A percentile compares a stretch with the other conserved stretches of the same genome.
phyloP scores from a whole-genome alignment of 2,888 invertebrate genomes.

The Eupithecia dodoneata region DNA sequence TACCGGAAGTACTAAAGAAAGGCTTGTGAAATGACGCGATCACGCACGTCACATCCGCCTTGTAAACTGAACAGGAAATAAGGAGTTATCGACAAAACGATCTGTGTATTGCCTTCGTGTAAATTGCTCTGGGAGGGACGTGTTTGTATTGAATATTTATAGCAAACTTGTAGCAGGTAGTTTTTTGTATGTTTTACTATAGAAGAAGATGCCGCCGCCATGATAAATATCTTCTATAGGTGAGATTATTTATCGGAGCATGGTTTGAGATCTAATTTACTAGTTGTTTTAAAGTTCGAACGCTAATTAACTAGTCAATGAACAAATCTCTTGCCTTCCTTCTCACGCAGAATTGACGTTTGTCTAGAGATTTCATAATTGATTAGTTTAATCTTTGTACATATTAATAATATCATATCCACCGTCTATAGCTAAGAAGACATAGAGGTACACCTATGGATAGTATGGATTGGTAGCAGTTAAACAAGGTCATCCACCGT shows the following conservation, averaged over 20 bases:
- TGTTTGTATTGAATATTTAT: constrained; percentile 7
- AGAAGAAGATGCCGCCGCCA: neutral
- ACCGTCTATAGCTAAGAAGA: too few species aligned
- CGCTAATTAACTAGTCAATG: neutral
- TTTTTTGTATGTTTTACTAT: neutral
- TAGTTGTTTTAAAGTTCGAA: neutral
- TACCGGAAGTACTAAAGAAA: constrained; percentile 28
- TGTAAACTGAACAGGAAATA: constrained; percentile 50
- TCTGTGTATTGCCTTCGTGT: constrained; percentile 41
- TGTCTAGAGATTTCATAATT: too few species aligned
- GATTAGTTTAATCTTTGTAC: too few species aligned
- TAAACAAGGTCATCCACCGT: neutral
- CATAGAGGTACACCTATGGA: neutral
- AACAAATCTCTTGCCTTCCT: neutral
- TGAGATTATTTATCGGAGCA: neutral
- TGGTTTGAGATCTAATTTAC: neutral
- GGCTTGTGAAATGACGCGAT: constrained; percentile 46
- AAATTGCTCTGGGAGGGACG: constrained; percentile 29
- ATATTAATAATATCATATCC: too few species aligned
- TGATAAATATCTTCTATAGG: neutral
- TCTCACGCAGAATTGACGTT: neutral
- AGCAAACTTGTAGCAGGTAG: neutral
- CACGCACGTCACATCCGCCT: constrained; percentile 43
- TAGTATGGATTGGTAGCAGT: neutral
- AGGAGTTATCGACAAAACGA: constrained; percentile 46